Base-by-base conservation (phyloP, 2,797 vertebrate species). In the Melanotaenia trifasciata region DNA sequence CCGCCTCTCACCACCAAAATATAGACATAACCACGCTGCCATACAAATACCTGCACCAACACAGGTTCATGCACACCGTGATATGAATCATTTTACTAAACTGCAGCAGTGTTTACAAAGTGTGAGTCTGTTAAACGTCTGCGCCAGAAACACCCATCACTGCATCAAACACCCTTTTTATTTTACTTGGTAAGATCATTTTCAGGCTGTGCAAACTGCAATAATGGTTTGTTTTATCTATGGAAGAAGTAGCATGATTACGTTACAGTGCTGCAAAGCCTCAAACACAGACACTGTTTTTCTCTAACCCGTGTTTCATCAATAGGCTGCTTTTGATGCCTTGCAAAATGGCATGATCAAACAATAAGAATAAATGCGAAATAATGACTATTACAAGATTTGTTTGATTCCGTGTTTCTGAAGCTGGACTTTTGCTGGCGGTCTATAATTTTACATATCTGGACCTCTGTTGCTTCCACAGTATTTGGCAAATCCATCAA, bases 1-100 rank as follows among this genome's bases (percentile, higher is more conserved):
- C 88, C 80, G 67, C 79, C 78, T 90, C 81, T 64, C 83, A 75
- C 77, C 57, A 51, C 81, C 87, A 89, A 88, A 89, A 91, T 89
- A 90, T 84, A 89, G 88, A 87, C 83, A 81, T 56, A 67, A 91
- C 85, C 51, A 1, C 0, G 70, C 80, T 74, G 83, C 84, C 87
- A 91, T 90, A 89, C 87, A 90, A 90, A 88, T 87, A 89, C 86
- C 87, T 87, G 81, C 77, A 72, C 57, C 50, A 28, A 72, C 65
- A 74, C 60, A 32, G 40, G 32, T 36, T 24, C 47, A 38, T n/a
- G 3, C 64, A 54, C 32, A 54, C 50, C 62, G 18, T 13, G 20
- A 62, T 45, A 58, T 11, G 45, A 47, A 74, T 72, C 58, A 35
- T 45, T 53, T 70, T 45, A 64, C 56, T 74, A 43, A 36, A 22